Base-by-base conservation (phyloP, 2,888 invertebrate genomes). In the Erynnis tages region DNA sequence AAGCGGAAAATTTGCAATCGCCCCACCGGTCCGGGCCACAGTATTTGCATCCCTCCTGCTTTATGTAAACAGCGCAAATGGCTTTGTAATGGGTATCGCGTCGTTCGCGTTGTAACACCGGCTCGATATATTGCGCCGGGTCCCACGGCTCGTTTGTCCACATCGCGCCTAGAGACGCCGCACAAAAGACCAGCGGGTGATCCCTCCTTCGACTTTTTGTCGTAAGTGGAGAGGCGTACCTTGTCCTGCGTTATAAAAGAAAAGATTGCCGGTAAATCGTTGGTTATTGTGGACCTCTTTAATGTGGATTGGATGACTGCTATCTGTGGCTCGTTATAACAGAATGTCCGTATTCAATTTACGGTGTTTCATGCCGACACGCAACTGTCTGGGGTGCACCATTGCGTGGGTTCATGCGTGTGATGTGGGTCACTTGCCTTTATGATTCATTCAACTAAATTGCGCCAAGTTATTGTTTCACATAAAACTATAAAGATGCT, bases 181-280 rank as follows among this genome's bases (percentile, higher is more conserved):
- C 65, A 88, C 85, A 89, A 89, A 80, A 73, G 84, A 70, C 65
- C 87, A 84, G 87, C 87, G 84, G 87, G 87, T 76, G 75, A 82
- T 77, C 79, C 69, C 75, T 75, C 76, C 76, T 78, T 77, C 69
- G 79, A 83, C 84, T 88, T 87, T 85, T 88, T 88, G 82, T 84
- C 74, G 76, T 79, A 79, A 85, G 87, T 82, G 81, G 81, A 71
- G 71, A 86, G 88, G 84, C 84, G 85, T 85, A 81, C 73, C 82
- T 79, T 79, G 78, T 77, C 71, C 73, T 73, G 65, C 59, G 65
- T 71, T 73, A 85, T 81, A 87, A 86, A 82, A 81, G 79, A 83
- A 82, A 79, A 87, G 86, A 88, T 89, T 84, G 88, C 81, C 87
- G 85, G 86, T 86, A 86, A 88, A 88, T 88, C 76, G 82, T 75